A percentile compares a stretch with the other conserved stretches of the same genome.
phyloP scores from a whole-genome alignment of 2,888 invertebrate genomes.

The Eupelmus urozonus region DNA sequence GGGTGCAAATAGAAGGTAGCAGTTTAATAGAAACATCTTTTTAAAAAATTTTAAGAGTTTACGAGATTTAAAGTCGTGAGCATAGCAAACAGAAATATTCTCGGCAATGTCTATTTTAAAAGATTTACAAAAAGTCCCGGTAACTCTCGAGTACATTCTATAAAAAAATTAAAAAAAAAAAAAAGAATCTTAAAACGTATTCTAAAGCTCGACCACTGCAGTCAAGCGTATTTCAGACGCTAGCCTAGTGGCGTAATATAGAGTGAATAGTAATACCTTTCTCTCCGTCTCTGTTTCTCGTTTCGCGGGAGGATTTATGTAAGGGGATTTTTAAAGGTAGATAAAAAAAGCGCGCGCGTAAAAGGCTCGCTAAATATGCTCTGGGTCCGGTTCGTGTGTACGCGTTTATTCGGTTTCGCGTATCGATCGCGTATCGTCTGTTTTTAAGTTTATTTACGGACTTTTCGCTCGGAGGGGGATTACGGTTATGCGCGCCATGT shows the following conservation, averaged over 20 bases:
- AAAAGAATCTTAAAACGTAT: not conserved
- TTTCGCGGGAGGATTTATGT: slow-evolving; percentile 41
- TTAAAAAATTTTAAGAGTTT: too few species aligned
- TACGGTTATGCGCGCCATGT: slow-evolving; percentile 45
- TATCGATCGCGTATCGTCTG: not conserved
- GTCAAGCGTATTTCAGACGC: slow-evolving; percentile 13
- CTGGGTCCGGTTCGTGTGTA: not conserved
- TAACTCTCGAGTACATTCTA: too few species aligned
- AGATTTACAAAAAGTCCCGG: not conserved
- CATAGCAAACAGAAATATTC: not conserved
- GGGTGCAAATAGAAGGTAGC: too few species aligned
- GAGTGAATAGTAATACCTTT: not conserved
- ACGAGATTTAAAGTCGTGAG: too few species aligned
- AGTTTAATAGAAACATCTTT: too few species aligned
- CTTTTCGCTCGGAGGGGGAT: slow-evolving; percentile 24
- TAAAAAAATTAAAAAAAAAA: not conserved
- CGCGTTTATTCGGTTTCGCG: too few species aligned
- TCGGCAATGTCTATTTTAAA: not conserved
- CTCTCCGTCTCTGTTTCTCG: not conserved
- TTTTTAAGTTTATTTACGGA: slow-evolving; percentile 54
- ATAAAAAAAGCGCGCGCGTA: slow-evolving; percentile 1
- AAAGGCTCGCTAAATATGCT: slow-evolving; percentile 41
- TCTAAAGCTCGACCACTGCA: slow-evolving; percentile 27
- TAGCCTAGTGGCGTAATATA: slow-evolving; percentile 1
- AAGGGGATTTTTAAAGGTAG: slow-evolving; percentile 47